Percentiles rank a stretch among this genome's conserved stretches.
Conservation (phyloP, 2,797 vertebrate genomes). For the Parauchenoglanis ngamensis region DNA sequence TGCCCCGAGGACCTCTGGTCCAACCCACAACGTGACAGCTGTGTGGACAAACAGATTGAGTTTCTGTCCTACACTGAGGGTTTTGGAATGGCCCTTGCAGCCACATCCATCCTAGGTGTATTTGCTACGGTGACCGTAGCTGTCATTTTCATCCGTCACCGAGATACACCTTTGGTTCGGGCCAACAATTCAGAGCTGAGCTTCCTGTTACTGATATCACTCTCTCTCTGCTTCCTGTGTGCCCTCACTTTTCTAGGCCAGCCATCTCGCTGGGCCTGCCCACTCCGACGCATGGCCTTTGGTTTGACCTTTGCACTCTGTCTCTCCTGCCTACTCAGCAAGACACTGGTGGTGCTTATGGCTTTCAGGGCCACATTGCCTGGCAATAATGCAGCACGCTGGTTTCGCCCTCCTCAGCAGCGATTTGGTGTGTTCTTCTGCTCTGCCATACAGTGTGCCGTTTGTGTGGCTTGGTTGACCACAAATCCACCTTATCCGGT, state of each 20-base stretch:
- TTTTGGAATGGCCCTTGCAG: constrained; percentile 59
- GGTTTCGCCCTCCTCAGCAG: constrained; percentile 63
- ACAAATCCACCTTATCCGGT: constrained; percentile 57
- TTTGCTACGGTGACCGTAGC: constrained; percentile 47
- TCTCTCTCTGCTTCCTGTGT: constrained; percentile 63
- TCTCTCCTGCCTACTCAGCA: constrained; percentile 63
- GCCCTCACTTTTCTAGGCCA: constrained; percentile 61
- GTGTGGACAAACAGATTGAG: constrained; percentile 59
- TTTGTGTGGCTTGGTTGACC: constrained; percentile 59
- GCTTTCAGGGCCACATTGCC: constrained; percentile 64
- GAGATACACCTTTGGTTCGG: constrained; percentile 59
- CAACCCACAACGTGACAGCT: constrained; percentile 50
- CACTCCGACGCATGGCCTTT: constrained; percentile 59
- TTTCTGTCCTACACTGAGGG: constrained; percentile 62
- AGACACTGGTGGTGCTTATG: constrained; percentile 66
- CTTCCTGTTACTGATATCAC: constrained; percentile 60
- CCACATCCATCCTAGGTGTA: constrained; percentile 56
- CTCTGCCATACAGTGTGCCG: constrained; percentile 54
- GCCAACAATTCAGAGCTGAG: constrained; percentile 66
- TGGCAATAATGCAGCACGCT: constrained; percentile 56
- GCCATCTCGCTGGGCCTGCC: constrained; percentile 60
- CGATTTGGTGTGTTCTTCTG: constrained; percentile 61
- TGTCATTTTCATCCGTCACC: constrained; percentile 54
- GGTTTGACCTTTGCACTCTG: constrained; percentile 63
- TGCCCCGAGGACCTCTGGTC: constrained; percentile 61